phyloP scores from a whole-genome alignment of 2,113 vertebrate species.

The Grallaria varia region DNA sequence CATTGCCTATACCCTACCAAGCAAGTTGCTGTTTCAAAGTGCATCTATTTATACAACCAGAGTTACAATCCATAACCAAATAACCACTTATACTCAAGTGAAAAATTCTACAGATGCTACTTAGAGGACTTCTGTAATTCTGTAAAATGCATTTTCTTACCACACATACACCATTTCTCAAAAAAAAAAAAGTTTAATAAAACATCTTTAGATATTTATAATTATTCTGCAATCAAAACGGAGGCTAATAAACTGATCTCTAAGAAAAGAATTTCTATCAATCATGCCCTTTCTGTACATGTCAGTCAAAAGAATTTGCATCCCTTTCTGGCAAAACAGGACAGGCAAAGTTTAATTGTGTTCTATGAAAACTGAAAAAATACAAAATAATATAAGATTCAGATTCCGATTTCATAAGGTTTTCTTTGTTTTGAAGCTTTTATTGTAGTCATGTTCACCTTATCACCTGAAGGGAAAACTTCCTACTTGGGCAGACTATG shows the following conservation, averaged over 20 bases:
- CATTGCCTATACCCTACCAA: not conserved
- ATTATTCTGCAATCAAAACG: not conserved
- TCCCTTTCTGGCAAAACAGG: not conserved
- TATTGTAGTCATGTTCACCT: not conserved
- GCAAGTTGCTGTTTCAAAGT: not conserved
- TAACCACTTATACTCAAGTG: not conserved
- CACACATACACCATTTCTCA: not conserved
- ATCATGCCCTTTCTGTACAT: not conserved
- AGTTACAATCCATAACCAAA: not conserved
- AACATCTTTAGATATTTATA: not conserved
- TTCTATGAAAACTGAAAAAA: not conserved
- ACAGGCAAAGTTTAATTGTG: not conserved
- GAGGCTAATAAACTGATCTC: not conserved
- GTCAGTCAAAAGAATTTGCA: not conserved
- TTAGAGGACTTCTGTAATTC: not conserved
- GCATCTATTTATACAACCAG: not conserved
- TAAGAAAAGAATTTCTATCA: not conserved
- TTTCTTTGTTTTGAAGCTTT: not conserved
- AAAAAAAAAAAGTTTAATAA: not conserved
- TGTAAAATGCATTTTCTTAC: not conserved
- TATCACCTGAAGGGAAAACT: not conserved
- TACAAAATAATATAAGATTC: not conserved
- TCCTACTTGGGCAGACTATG: not conserved
- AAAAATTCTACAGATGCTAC: not conserved
- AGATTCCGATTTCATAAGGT: not conserved